A percentile compares a stretch with the other conserved stretches of the same genome.
Conservation (phyloP, 2,888 invertebrate species). For the Mimumesa dahlbomi region DNA sequence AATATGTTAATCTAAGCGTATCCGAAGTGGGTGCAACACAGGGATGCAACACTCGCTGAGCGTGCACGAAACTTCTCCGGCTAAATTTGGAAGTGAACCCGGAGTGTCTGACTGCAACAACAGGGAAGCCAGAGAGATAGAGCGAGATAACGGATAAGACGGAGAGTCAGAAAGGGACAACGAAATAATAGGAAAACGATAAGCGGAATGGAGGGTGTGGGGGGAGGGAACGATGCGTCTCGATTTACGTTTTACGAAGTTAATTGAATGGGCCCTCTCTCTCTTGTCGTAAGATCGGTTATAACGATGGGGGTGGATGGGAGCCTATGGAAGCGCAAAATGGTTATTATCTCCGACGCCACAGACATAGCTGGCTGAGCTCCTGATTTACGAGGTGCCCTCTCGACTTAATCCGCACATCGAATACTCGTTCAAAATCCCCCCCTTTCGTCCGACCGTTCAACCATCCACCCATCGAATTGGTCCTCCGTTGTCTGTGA, state of each 20-base stretch:
- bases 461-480: conserved; percentile 18
- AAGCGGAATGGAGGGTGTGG: conserved; percentile 4
- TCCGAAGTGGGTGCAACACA: neutral
- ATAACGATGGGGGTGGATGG: conserved; percentile 51
- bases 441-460: conserved; percentile 14
- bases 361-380: conserved; percentile 72
- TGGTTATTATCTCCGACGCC: conserved; percentile 74
- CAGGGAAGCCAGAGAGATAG: too few relatives aligned
- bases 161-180: conserved; percentile 2
- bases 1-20: conserved; percentile 31
- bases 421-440: conserved; percentile 64
- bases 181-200: conserved; percentile 41
- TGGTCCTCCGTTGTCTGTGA: conserved; percentile 47
- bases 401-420: conserved; percentile 70
- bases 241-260: conserved; percentile 62
- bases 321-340: conserved; percentile 74
- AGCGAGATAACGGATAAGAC: too few relatives aligned
- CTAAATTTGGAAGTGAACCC: too few relatives aligned
- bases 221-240: conserved; percentile 22
- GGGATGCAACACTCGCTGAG: neutral
- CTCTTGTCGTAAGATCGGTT: conserved; percentile 58
- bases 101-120: too few relatives aligned
- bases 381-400: conserved; percentile 72
- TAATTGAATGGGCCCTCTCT: conserved; percentile 58
- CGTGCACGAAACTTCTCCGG: too few relatives aligned